These are phyloP conservation scores for Lucilia sericata DNA, from an alignment of 1,140 invertebrate genomes.

Conservation along the genomic window DNA sequence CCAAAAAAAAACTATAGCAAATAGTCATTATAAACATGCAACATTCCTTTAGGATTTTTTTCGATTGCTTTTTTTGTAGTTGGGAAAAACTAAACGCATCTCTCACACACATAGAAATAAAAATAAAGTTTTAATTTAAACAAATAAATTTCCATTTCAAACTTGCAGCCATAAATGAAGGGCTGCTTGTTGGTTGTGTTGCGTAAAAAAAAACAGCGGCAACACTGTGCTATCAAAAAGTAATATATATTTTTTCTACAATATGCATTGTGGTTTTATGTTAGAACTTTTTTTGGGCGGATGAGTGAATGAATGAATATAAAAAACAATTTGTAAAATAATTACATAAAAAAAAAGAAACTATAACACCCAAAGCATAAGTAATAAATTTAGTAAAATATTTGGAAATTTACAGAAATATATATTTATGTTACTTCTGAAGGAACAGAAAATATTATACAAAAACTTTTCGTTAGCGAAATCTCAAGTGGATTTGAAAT, in stretches of 20 bases:
- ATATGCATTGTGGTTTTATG: background rate
- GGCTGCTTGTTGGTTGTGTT: background rate
- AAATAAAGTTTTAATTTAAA: background rate
- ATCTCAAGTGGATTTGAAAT: background rate
- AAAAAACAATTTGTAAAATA: constrained; percentile 25
- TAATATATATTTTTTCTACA: background rate
- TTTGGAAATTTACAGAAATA: too few relatives aligned
- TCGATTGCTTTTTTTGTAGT: background rate
- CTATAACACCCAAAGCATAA: background rate
- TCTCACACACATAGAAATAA: background rate
- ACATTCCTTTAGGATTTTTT: background rate
- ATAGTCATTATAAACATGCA: background rate
- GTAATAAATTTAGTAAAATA: background rate
- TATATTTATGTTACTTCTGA: background rate
- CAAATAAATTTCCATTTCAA: constrained; percentile 24
- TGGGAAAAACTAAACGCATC: background rate
- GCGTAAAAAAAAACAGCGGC: background rate
- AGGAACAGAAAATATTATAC: background rate
- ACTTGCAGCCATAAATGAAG: background rate
- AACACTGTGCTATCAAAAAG: background rate
- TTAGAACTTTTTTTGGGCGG: background rate
- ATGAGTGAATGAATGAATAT: background rate
- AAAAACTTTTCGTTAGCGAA: background rate
- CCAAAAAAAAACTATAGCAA: background rate
- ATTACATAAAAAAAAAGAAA: constrained; percentile 6